Evolutionary conservation across 2,888 invertebrate genomes (phyloP), one percentile per base, ranked within the genome.

Genomic region (Allacma fusca): DNA sequence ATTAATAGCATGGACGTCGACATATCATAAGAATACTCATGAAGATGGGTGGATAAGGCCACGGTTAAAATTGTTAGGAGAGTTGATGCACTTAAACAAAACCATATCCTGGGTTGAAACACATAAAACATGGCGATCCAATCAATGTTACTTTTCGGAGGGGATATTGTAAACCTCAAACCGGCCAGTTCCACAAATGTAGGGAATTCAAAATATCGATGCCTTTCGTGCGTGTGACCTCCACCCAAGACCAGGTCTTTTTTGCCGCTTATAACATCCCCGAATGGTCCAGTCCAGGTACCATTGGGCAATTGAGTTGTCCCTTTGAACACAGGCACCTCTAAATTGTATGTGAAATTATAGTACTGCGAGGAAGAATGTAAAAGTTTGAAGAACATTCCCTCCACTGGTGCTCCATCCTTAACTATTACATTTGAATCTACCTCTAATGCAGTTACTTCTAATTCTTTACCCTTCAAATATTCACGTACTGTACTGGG

Each of bases 321-420:
- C 4, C 65, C 65, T 5, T 23, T 65, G 9, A 4, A 26, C 5
- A 7, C 65, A 2, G 24, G 26, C 2, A 28, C 24, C 9, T 65
- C 65, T 7, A 65, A 24, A 26, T 65, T 7, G 24, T 26, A 65
- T 16, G 65, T 65, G 19, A 65, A 65, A 24, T 65, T 65, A 19
- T 23, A 65, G 28, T 23, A 23, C 16, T 5, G 26, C n/a, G 65
- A 23, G 16, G 65, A 65, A 28, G 12, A 65, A 16, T 26, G 16
- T 19, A 65, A 65, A n/a, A 28, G 4, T 23, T 65, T 4, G 65
- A 23, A 65, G 65, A 65, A 26, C 4, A 4, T 9, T 7, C 65
- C 65, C 65, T 28, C 65, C 2, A 65, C 65, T 7, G 65, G 65
- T 12, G 4, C 24, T 23, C 65, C 65, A 13, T 23, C 12, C 7